phyloP scores from a whole-genome alignment of 2,113 vertebrate genomes.

The Corydoras maculifer region DNA sequence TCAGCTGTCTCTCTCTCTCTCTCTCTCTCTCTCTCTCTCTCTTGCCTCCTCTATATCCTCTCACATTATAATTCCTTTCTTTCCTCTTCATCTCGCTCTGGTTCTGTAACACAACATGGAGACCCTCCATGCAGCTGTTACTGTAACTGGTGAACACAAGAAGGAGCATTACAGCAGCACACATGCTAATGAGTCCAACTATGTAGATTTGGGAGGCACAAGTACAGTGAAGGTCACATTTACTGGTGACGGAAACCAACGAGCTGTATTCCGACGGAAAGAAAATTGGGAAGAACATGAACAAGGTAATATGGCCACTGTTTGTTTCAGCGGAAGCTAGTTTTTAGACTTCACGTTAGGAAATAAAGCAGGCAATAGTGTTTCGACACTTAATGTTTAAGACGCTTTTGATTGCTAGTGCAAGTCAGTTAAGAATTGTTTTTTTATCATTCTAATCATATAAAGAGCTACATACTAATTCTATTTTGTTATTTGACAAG shows the following conservation, averaged over 20 bases:
- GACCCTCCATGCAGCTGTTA: constrained; percentile 60
- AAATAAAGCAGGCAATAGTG: too few relatives aligned
- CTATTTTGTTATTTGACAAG: background rate
- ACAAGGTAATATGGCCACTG: background rate
- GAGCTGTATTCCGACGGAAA: constrained; percentile 58
- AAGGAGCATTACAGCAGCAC: constrained; percentile 38
- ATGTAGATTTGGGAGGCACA: constrained; percentile 61
- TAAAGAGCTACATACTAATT: too few relatives aligned
- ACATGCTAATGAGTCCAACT: constrained; percentile 57
- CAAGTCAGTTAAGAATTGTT: background rate
- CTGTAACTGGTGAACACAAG: constrained; percentile 57
- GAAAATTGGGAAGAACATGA: constrained; percentile 35
- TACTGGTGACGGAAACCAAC: constrained; percentile 61
- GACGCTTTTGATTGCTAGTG: background rate
- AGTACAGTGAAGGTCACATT: constrained; percentile 54
- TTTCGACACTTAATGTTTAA: too few relatives aligned
- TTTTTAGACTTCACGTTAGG: too few relatives aligned
- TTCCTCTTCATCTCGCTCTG: too few relatives aligned
- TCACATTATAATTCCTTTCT: too few relatives aligned
- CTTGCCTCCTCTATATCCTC: too few relatives aligned
- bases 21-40: too few relatives aligned
- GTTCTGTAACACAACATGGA: constrained; percentile 61
- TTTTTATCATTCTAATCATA: too few relatives aligned
- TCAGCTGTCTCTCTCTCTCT: too few relatives aligned
- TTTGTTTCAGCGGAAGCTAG: too few relatives aligned